Conservation (phyloP, 2,888 invertebrate species). For the Acanthopleura granulata region DNA sequence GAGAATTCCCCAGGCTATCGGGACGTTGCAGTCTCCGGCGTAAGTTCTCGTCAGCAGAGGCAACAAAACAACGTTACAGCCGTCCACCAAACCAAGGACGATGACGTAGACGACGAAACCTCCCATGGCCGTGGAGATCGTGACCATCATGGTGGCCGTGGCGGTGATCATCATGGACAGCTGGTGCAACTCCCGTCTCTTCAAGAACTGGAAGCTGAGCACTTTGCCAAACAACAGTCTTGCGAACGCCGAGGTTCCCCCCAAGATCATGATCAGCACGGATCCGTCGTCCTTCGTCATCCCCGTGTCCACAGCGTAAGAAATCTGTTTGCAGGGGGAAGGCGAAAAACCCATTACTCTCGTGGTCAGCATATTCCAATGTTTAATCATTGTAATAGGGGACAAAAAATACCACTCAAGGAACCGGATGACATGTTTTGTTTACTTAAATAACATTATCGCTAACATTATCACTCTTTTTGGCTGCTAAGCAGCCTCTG, state of each 20-base stretch:
- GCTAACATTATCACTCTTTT: too few species aligned
- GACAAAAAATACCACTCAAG: too few species aligned
- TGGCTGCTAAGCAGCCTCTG: too few species aligned
- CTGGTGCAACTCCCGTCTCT: conserved; percentile 32
- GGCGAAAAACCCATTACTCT: too few species aligned
- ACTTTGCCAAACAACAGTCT: conserved; percentile 35
- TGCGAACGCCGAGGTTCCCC: conserved; percentile 29
- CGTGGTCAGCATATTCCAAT: too few species aligned
- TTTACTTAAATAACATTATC: too few species aligned
- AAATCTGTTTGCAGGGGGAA: conserved; percentile 23
- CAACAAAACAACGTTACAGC: conserved; percentile 56
- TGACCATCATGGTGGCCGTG: conserved; percentile 29
- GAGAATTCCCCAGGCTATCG: conserved; percentile 58
- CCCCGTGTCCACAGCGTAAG: conserved; percentile 29
- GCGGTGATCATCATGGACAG: conserved; percentile 32
- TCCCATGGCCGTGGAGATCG: conserved; percentile 19
- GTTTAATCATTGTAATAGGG: too few species aligned
- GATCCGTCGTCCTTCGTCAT: conserved; percentile 27
- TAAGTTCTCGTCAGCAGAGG: conserved; percentile 50
- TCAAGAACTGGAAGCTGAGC: conserved; percentile 27
- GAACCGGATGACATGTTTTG: too few species aligned
- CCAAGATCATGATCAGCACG: conserved; percentile 29
- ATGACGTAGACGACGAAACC: conserved; percentile 28
- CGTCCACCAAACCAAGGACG: conserved; percentile 53
- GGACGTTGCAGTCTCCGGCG: conserved; percentile 48